Base-by-base conservation (phyloP, 2,888 invertebrate species). In the Arrhopalites spinosus region DNA sequence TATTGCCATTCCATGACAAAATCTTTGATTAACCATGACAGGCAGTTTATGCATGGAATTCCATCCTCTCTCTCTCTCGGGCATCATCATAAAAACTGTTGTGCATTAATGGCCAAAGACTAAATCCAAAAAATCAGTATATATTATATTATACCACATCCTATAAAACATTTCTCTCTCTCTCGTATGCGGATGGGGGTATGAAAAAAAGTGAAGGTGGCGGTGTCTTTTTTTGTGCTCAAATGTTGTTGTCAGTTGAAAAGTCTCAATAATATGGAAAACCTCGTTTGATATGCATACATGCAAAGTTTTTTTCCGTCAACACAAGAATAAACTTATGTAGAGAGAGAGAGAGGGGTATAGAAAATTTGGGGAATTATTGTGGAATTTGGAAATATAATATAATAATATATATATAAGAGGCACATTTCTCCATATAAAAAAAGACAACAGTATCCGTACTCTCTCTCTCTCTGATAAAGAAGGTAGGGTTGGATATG, bases 21-120 rank as follows among this genome's bases (percentile, higher is more conserved):
- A 82, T 82, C 79, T 82, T 80, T 82, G 82, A 82, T 81, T 82
- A 82, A 80, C 77, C 82, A 80, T 82, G 82, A 82, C 82, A 82
- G 78, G 36, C 36, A 56, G 45, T 50, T 50, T 50, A 50, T 50
- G 50, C 50, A 50, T 50, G 50, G 8, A 50, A 50, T 50, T 50
- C 50, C 50, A n/a, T 50, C 50, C 50, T 50, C 17, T 50, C 50
- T 50, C 15, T 50, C n/a, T 36, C 36, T 36, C 36, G 5, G 36
- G 36, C 36, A 36, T 36, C n/a, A 50, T 50, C 50, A 50, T 50
- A 50, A 50, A 50, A 50, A 50, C 50, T 50, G 2, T 15, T 50
- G 50, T 50, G n/a, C 17, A n/a, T n/a, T n/a, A 50, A 50, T 50
- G 50, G 15, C 50, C 17, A 5, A 50, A 50, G n/a, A 13, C 15